These are phyloP conservation scores for Tachuris rubrigastra DNA, from an alignment of 2,113 vertebrate genomes.

Conservation along the genomic window DNA sequence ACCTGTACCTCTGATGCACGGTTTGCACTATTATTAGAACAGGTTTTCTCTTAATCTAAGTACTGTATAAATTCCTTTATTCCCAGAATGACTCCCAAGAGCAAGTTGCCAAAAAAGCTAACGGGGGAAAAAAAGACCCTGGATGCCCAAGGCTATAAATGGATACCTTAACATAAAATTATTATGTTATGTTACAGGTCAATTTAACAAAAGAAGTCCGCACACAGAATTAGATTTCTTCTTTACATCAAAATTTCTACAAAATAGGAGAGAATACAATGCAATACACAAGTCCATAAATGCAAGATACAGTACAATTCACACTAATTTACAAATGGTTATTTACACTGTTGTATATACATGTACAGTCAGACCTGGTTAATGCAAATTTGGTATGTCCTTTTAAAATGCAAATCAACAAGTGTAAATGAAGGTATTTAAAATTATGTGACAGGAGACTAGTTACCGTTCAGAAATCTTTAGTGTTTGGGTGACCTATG, in stretches of 20 bases:
- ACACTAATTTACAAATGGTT: conserved; percentile 80
- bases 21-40: background rate
- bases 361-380: conserved; percentile 72
- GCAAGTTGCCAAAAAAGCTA: conserved; percentile 15
- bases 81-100: conserved; percentile 59
- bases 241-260: conserved; percentile 73
- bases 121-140: background rate
- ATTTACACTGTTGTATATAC: conserved; percentile 82
- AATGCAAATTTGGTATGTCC: conserved; percentile 7
- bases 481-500: background rate
- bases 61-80: conserved; percentile 22
- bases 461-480: background rate
- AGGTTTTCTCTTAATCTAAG: background rate
- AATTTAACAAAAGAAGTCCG: conserved; percentile 58
- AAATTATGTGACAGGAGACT: background rate
- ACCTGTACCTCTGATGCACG: background rate
- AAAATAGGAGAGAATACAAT: conserved; percentile 70
- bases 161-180: conserved; percentile 29
- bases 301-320: conserved; percentile 74
- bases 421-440: background rate
- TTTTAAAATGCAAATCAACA: conserved; percentile 18
- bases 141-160: conserved; percentile 61
- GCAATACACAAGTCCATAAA: conserved; percentile 71
- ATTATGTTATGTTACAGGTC: background rate
- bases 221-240: conserved; percentile 57